A percentile compares a stretch with the other conserved stretches of the same genome.
Evolutionary conservation across 2,888 invertebrate genomes (phyloP).

Genomic region (Agonopterix subpropinquella): DNA sequence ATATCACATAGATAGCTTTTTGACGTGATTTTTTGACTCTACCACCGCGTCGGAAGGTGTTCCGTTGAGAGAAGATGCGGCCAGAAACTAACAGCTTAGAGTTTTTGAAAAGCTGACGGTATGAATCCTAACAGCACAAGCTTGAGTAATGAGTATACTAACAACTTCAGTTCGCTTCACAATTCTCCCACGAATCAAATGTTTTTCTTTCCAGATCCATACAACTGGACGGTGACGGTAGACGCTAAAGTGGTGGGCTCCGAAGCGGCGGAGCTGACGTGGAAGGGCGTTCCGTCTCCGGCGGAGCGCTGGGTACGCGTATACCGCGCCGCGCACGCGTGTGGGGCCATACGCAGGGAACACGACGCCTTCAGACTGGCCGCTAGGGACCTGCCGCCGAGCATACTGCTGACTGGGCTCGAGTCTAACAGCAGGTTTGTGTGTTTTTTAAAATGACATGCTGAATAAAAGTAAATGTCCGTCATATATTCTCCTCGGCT

Average conservation of each 20-base stretch:
- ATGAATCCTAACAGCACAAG: not conserved
- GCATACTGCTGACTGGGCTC: conserved; percentile 49
- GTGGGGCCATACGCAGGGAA: conserved; percentile 47
- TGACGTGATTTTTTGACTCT: no score
- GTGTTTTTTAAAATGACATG: conserved; percentile 72
- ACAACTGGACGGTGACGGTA: conserved; percentile 87
- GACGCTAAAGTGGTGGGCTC: conserved; percentile 86
- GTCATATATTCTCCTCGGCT: no score
- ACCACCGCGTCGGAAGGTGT: no score
- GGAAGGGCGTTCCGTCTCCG: conserved; percentile 91
- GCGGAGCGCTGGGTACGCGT: conserved; percentile 94
- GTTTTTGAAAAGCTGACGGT: not conserved
- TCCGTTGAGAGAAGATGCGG: no score
- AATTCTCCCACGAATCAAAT: not conserved
- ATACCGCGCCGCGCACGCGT: conserved; percentile 83
- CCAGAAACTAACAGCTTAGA: not conserved
- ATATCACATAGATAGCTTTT: no score
- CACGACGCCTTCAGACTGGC: conserved; percentile 62
- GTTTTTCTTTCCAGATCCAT: conserved; percentile 76
- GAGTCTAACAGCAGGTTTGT: conserved; percentile 77
- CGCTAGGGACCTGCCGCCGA: conserved; percentile 47
- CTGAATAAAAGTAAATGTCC: no score
- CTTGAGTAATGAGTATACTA: no score
- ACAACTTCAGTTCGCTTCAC: not conserved
- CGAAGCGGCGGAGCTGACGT: conserved; percentile 84